Conservation (phyloP, 2,888 invertebrate species). For the Mycalesis mineus region DNA sequence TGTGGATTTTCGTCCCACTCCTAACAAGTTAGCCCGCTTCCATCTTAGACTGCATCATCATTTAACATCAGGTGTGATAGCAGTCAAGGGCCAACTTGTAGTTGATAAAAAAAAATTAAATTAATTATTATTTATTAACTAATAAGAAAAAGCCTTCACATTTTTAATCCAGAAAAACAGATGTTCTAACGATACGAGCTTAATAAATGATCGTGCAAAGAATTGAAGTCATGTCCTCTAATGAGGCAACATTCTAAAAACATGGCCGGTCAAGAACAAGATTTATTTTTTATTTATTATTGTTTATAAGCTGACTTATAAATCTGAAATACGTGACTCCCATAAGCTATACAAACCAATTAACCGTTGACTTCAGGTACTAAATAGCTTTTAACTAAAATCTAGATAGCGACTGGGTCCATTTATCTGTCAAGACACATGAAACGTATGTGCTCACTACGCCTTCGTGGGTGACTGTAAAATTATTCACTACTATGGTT, state of each 20-base stretch:
- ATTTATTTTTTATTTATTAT: neutral
- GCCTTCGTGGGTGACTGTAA: neutral
- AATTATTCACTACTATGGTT: conserved; percentile 1
- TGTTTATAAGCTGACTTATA: neutral
- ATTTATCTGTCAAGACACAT: conserved; percentile 15
- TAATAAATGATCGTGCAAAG: no score
- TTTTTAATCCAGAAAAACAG: no score
- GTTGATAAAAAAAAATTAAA: no score
- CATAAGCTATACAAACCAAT: conserved; percentile 5
- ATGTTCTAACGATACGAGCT: no score
- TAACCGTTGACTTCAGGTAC: conserved; percentile 6
- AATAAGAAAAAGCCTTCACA: no score
- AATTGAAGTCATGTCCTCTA: neutral
- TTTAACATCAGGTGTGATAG: no score
- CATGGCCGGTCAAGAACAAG: neutral
- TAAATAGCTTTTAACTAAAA: conserved; percentile 12
- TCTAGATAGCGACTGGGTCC: conserved; percentile 15
- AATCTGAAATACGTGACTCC: conserved; percentile 7
- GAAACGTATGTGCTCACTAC: conserved; percentile 5
- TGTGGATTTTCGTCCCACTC: no score
- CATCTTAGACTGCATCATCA: no score
- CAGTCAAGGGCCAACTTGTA: no score
- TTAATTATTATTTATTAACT: no score
- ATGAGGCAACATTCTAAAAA: neutral
- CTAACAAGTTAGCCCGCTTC: no score